Percentiles rank a stretch among this genome's conserved stretches.
Evolutionary conservation across 2,797 vertebrate species (phyloP).

Genomic region (Sparidentex hasta): DNA sequence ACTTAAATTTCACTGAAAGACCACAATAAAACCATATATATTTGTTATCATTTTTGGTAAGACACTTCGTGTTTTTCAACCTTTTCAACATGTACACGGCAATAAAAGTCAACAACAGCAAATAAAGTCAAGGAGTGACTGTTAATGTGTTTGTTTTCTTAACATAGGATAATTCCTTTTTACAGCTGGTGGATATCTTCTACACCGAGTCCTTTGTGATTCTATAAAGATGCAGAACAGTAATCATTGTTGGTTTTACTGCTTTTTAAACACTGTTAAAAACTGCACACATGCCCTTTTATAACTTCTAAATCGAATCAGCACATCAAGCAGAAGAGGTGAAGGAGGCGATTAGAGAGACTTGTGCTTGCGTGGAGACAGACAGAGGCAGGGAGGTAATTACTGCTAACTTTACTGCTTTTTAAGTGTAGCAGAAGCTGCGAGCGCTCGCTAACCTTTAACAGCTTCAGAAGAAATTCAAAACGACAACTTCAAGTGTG

Average conservation of each 20-base stretch:
- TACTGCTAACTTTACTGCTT: constrained; percentile 60
- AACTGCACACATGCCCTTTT: constrained; percentile 46
- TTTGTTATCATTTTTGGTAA: neutral
- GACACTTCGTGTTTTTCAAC: neutral
- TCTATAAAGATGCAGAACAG: constrained; percentile 35
- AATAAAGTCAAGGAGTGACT: constrained; percentile 1
- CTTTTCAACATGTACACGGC: neutral
- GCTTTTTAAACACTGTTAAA: constrained; percentile 50
- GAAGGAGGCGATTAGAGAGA: constrained; percentile 58
- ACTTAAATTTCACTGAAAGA: neutral
- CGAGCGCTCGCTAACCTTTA: constrained; percentile 55
- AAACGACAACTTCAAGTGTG: constrained; percentile 50
- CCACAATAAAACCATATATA: no score
- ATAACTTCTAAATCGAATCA: constrained; percentile 55
- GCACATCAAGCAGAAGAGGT: constrained; percentile 55
- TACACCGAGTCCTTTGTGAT: constrained; percentile 26
- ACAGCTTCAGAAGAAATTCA: constrained; percentile 58
- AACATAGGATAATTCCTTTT: constrained; percentile 13
- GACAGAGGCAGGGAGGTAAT: constrained; percentile 60
- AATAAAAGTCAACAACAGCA: constrained; percentile 15
- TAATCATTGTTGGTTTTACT: constrained; percentile 47
- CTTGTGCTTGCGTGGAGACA: constrained; percentile 39
- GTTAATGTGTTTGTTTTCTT: neutral
- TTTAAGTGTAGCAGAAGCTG: constrained; percentile 66
- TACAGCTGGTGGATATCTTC: constrained; percentile 30